Evolutionary conservation across 2,888 invertebrate species (phyloP), one percentile per base, ranked within the genome.

Genomic region (Drosophila gaucha): DNA sequence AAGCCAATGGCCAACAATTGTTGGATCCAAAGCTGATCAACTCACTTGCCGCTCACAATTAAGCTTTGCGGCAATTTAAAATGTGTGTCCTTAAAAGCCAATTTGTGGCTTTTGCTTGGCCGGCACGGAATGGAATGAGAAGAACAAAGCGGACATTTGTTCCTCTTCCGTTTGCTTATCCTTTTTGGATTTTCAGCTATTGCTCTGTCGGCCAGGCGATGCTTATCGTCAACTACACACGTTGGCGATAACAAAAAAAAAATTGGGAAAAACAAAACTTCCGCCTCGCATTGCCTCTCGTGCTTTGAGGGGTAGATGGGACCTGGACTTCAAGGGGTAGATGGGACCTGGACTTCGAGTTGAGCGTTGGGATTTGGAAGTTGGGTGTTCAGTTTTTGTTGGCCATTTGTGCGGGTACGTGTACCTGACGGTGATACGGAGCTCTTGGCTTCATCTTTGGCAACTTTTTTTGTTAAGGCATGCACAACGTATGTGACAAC

Each of bases 371-470:
- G n/a, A n/a, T n/a, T n/a, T n/a, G 10, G 49, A 6, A 26, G 4
- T 9, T 10, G 43, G 35, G 35, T 43, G 20, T 0, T 30, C 35
- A n/a, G 10, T n/a, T 28, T 10, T 6, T 24, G 72, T 47, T 72
- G 78, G 74, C 76, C 67, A 83, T 80, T 88, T 82, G 80, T 82
- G 80, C 80, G 80, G 80, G 80, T 57, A 50, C 31, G 24, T 59
- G 67, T 72, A 77, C 73, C 73, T 73, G 74, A 57, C 46, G 56
- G 18, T 38, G 33, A 51, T 49, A 44, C 71, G 54, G 35, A 51
- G 44, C 54, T 43, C 72, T 56, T 56, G 58, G 56, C 44, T 56
- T 38, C 78, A 57, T 60, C 78, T 78, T 78, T 18, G 41, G 10
- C 43, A 51, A 62, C 36, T 39, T 67, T 59, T 67, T 59, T 66